These are phyloP conservation scores for Philonicus albiceps DNA, from an alignment of 2,888 invertebrate genomes.

Conservation along the genomic window DNA sequence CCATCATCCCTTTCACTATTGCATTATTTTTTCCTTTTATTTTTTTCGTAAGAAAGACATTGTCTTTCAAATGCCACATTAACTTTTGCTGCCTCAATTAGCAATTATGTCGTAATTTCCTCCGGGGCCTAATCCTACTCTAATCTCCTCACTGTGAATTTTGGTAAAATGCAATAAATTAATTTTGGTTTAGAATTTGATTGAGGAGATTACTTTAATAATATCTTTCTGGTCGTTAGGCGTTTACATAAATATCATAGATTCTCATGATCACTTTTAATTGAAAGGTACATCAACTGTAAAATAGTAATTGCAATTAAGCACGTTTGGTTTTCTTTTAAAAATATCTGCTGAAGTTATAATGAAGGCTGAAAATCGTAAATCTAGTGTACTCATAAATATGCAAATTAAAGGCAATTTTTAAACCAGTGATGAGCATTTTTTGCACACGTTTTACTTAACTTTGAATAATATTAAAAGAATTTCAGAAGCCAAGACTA, in stretches of 20 bases:
- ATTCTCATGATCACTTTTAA: neutral
- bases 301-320: neutral
- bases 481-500: neutral
- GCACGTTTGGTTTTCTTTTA: neutral
- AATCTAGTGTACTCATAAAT: neutral
- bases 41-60: neutral
- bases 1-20: neutral
- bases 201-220: neutral
- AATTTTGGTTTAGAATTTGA: neutral
- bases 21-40: neutral
- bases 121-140: neutral
- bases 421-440: neutral
- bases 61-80: neutral
- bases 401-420: neutral
- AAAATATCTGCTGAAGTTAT: neutral
- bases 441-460: neutral
- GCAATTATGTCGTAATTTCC: neutral
- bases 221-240: neutral
- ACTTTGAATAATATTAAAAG: neutral
- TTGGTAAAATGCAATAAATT: neutral
- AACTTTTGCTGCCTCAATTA: neutral
- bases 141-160: neutral
- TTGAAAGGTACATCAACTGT: neutral
- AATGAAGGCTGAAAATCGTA: neutral
- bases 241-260: neutral